Base-by-base conservation (phyloP, 2,888 invertebrate genomes). In the Crematogaster levior region DNA sequence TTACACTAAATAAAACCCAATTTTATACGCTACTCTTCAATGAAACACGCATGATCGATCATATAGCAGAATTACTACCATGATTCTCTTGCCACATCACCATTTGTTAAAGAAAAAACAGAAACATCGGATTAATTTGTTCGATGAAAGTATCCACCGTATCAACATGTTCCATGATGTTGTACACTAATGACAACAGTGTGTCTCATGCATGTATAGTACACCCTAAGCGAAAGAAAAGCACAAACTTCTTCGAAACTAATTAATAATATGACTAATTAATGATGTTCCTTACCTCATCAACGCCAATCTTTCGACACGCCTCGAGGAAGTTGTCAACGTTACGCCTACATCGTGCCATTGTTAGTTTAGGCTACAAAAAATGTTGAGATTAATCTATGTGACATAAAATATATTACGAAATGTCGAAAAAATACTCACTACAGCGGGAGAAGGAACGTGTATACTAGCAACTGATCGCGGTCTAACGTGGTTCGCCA, bases 291-390 rank as follows among this genome's bases (percentile, higher is more conserved):
- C 97, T 96, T 95, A 99, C 99, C 97, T 98, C 98, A 95, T 98
- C 97, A 18, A 99, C 98, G 88, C 99, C 99, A 92, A 99, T 98
- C 95, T 97, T 97, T 84, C 98, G 96, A 95, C 99, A 99, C 30
- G 99, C 99, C 93, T 98, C 98, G 90, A 99, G 95, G 93, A 99
- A 99, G 95, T 99, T 99, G 94, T 99, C 99, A 40, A 99, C 98
- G 94, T 99, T 99, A 92, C 98, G 96, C 91, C 98, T 96, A 95
- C 98, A 98, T 91, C 99, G 96, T 58, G 99, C 98, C 97, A 98
- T 97, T n/a, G 98, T 98, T 90, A 99, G 95, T 95, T 98, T 98
- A 51, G 98, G 98, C 98, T 99, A 95, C 56, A 96, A 61, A 21
- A 63, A 53, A 21, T 10, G 12, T 63, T 30, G 34, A 66, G 10